A percentile compares a stretch with the other conserved stretches of the same genome.
phyloP scores from a whole-genome alignment of 1,140 invertebrate genomes.

The Plutomurus gul region DNA sequence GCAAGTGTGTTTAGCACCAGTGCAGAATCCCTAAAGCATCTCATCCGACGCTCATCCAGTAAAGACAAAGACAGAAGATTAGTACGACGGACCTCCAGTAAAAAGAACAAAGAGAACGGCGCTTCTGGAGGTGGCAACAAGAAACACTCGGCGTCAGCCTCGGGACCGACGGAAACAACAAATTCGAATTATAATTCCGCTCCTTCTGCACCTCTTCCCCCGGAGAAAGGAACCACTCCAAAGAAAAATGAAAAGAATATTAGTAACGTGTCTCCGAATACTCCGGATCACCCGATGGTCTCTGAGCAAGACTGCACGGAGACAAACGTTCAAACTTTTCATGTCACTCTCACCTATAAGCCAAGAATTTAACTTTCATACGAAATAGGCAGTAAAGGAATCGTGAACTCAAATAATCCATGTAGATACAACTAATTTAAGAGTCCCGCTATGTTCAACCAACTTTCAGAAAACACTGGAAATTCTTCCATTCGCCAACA shows the following conservation, averaged over 20 bases:
- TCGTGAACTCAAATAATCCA: too few species aligned
- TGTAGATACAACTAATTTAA: too few species aligned
- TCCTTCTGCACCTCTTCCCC: not conserved
- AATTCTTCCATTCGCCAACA: too few species aligned
- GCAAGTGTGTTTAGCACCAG: slow-evolving; percentile 67
- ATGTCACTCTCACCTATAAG: slow-evolving; percentile 69
- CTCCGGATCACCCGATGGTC: slow-evolving; percentile 36
- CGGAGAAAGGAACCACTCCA: not conserved
- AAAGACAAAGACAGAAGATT: slow-evolving; percentile 68
- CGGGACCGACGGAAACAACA: not conserved
- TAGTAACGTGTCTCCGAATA: not conserved
- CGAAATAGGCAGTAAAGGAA: not conserved
- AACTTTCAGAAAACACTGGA: too few species aligned
- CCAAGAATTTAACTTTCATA: slow-evolving; percentile 63
- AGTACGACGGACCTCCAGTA: slow-evolving; percentile 68
- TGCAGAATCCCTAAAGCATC: slow-evolving; percentile 70
- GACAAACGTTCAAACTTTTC: slow-evolving; percentile 66
- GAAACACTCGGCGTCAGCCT: not conserved
- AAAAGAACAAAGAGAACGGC: slow-evolving; percentile 70
- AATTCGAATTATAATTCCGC: not conserved
- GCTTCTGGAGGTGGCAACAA: slow-evolving; percentile 40
- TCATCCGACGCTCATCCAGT: slow-evolving; percentile 67
- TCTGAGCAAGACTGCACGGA: slow-evolving; percentile 63
- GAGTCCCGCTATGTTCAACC: too few species aligned
- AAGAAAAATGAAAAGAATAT: not conserved